Percentiles rank a stretch among this genome's conserved stretches.
phyloP scores from a whole-genome alignment of 2,797 vertebrate species.

The Anableps anableps region DNA sequence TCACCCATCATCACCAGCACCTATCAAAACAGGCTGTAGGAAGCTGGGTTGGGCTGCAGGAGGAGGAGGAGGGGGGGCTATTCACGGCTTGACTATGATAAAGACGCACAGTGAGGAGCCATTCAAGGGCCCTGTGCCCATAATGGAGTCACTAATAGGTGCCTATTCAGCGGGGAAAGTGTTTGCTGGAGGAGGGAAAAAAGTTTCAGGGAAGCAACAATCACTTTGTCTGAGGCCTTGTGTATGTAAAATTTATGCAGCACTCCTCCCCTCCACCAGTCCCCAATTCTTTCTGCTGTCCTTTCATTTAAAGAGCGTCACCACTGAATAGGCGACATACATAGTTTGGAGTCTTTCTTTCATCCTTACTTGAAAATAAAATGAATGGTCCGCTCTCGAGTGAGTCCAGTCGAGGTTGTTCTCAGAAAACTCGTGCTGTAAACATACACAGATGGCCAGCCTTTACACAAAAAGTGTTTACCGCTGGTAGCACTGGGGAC shows the following conservation, averaged over 20 bases:
- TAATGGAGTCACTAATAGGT: slow-evolving; percentile 88
- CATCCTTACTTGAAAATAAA: slow-evolving; percentile 76
- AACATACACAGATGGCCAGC: slow-evolving; percentile 39
- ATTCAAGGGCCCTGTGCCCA: slow-evolving; percentile 81
- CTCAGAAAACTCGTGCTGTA: slow-evolving; percentile 24
- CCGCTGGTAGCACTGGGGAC: neutral
- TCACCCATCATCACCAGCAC: slow-evolving; percentile 73
- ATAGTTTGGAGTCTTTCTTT: slow-evolving; percentile 81
- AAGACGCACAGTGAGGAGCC: slow-evolving; percentile 85
- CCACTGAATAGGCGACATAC: slow-evolving; percentile 77
- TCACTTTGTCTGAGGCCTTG: slow-evolving; percentile 81
- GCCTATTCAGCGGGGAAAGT: slow-evolving; percentile 85
- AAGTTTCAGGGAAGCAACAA: slow-evolving; percentile 81
- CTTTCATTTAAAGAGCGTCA: slow-evolving; percentile 72
- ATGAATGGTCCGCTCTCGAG: slow-evolving; percentile 74
- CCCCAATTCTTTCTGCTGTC: slow-evolving; percentile 58
- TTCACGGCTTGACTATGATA: slow-evolving; percentile 80
- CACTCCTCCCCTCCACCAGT: slow-evolving; percentile 52
- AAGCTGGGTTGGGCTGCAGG: slow-evolving; percentile 54
- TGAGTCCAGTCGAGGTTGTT: slow-evolving; percentile 57
- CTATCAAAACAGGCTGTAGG: slow-evolving; percentile 79
- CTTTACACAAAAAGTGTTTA: slow-evolving; percentile 6
- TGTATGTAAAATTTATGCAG: slow-evolving; percentile 85
- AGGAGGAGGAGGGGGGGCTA: slow-evolving; percentile 51
- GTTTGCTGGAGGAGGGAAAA: slow-evolving; percentile 80